These are phyloP conservation scores for Drosophila rellima DNA, from an alignment of 2,888 invertebrate species.

Conservation along the genomic window DNA sequence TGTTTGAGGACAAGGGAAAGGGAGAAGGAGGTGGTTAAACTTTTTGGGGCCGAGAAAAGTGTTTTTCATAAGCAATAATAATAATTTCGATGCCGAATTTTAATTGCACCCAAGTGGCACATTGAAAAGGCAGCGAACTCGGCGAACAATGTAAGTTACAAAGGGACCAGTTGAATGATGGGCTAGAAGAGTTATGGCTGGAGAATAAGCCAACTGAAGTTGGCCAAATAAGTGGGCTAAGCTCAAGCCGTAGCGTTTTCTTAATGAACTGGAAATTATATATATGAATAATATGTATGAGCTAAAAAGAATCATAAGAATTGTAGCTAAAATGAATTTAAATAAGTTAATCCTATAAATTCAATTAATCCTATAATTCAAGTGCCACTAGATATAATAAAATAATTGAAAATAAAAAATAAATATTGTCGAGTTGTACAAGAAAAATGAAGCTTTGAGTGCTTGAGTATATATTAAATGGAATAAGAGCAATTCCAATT, in stretches of 20 bases:
- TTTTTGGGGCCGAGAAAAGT: constrained; percentile 57
- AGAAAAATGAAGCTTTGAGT: no score
- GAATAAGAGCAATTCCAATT: no score
- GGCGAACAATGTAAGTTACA: constrained; percentile 21
- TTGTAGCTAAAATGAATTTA: constrained; percentile 5
- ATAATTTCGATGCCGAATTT: constrained; percentile 81
- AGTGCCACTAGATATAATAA: not conserved
- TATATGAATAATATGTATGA: constrained; percentile 1
- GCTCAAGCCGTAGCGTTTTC: not conserved
- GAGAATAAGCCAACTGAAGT: constrained; percentile 13
- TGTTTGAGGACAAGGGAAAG: constrained; percentile 16
- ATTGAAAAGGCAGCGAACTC: constrained; percentile 64
- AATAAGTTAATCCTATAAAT: not conserved
- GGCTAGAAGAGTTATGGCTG: not conserved
- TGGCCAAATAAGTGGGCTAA: constrained; percentile 33
- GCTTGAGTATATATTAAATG: no score
- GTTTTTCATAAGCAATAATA: constrained; percentile 80
- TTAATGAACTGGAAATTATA: constrained; percentile 33
- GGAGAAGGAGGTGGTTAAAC: not conserved
- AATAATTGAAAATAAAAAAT: no score
- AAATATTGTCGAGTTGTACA: no score
- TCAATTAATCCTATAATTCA: not conserved
- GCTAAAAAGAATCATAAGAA: not conserved
- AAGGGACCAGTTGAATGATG: constrained; percentile 56
- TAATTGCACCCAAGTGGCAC: constrained; percentile 84